These are phyloP conservation scores for Tiphia femorata DNA, from an alignment of 2,888 invertebrate genomes.

Conservation along the genomic window DNA sequence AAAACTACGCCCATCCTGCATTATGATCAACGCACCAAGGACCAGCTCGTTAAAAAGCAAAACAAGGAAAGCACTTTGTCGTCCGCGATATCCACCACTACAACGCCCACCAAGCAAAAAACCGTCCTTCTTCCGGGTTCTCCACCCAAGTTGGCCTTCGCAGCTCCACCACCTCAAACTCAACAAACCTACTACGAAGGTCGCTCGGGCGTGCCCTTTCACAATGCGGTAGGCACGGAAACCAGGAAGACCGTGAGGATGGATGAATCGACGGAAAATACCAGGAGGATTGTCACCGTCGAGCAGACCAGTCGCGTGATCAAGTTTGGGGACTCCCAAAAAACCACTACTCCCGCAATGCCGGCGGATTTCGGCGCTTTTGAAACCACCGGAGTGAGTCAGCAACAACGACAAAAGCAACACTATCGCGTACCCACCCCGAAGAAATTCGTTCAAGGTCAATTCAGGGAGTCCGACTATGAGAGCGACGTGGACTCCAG, in stretches of 20 bases:
- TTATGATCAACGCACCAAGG: conserved; percentile 27
- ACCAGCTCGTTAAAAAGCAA: conserved; percentile 25
- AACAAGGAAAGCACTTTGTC: conserved; percentile 26
- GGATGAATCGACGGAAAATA: conserved; percentile 78
- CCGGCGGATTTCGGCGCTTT: conserved; percentile 26
- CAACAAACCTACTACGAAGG: conserved; percentile 72
- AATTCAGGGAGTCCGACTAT: conserved; percentile 78
- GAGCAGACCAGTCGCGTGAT: conserved; percentile 80
- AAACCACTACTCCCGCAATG: conserved; percentile 24
- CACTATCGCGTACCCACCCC: conserved; percentile 70
- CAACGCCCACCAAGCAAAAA: conserved; percentile 52
- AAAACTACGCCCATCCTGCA: conserved; percentile 41
- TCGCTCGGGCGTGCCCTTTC: conserved; percentile 72
- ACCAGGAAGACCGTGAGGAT: conserved; percentile 79
- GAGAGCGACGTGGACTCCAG: conserved; percentile 77
- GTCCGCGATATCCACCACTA: conserved; percentile 13
- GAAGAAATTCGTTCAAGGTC: conserved; percentile 76
- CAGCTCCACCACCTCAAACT: conserved; percentile 56
- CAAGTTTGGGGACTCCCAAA: conserved; percentile 73
- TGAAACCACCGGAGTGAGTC: conserved; percentile 1
- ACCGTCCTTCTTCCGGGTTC: conserved; percentile 72
- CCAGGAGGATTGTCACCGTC: conserved; percentile 76
- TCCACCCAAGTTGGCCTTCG: conserved; percentile 74
- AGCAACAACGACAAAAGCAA: conserved; percentile 36
- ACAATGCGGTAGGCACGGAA: conserved; percentile 77